A percentile compares a stretch with the other conserved stretches of the same genome.
phyloP scores from a whole-genome alignment of 2,888 invertebrate genomes.

The Phortica okadai region DNA sequence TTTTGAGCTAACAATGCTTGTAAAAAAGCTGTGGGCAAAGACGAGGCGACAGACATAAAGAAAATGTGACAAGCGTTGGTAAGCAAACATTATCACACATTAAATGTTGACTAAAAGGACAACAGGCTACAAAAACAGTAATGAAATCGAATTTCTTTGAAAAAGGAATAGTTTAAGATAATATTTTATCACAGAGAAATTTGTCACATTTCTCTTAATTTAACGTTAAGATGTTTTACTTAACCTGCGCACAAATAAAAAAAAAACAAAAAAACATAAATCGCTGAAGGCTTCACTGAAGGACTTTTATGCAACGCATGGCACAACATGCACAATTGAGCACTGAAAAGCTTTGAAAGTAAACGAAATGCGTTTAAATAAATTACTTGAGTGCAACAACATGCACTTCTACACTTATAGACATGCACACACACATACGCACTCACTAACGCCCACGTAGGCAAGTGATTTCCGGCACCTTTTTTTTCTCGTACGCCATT shows the following conservation, averaged over 20 bases:
- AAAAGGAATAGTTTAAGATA: too few species aligned
- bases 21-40: not conserved
- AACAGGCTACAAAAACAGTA: too few species aligned
- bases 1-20: not conserved
- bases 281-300: not conserved
- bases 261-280: too few species aligned
- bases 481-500: not conserved
- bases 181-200: too few species aligned
- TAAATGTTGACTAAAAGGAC: too few species aligned
- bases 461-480: constrained; percentile 10
- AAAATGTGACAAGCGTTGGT: too few species aligned
- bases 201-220: too few species aligned
- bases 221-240: too few species aligned
- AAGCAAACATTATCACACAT: too few species aligned
- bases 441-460: not conserved
- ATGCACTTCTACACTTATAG: not conserved
- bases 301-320: not conserved
- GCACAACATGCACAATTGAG: not conserved
- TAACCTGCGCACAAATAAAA: too few species aligned
- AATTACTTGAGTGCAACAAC: too few species aligned
- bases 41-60: not conserved
- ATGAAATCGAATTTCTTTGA: too few species aligned
- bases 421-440: constrained; percentile 1
- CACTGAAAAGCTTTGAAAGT: not conserved
- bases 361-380: not conserved